Conservation (phyloP, 2,888 invertebrate species). For the Nymphalis c-album region DNA sequence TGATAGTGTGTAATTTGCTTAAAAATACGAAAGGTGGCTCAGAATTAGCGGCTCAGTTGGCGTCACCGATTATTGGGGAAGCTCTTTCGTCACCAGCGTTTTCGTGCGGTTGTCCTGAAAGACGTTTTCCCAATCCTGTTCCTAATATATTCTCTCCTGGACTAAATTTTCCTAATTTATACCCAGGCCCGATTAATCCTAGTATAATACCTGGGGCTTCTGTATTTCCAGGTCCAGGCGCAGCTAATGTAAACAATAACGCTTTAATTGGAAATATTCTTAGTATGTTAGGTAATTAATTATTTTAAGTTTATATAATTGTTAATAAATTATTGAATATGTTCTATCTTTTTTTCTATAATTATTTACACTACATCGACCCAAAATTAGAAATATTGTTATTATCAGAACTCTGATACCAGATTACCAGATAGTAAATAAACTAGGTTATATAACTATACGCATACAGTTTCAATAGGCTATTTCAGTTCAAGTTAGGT, state of each 20-base stretch:
- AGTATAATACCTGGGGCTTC: constrained; percentile 1
- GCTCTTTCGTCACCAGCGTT: constrained; percentile 48
- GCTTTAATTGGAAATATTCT: constrained; percentile 5
- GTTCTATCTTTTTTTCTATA: neutral
- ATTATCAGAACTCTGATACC: no score
- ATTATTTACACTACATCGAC: neutral
- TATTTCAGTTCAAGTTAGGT: no score
- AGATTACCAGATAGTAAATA: no score
- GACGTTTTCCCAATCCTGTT: constrained; percentile 18
- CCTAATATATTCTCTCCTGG: constrained; percentile 36
- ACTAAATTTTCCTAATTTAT: neutral
- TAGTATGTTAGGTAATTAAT: constrained; percentile 12
- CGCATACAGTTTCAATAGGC: no score
- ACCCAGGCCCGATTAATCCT: neutral
- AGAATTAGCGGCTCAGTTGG: constrained; percentile 51
- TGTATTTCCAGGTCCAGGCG: neutral
- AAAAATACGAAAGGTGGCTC: constrained; percentile 53
- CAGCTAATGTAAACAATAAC: neutral
- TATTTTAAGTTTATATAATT: neutral
- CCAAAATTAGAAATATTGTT: no score
- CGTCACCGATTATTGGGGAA: constrained; percentile 56
- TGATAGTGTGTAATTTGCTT: constrained; percentile 63
- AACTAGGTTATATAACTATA: no score
- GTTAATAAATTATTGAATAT: constrained; percentile 3
- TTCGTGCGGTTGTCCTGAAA: constrained; percentile 46